Evolutionary conservation across 2,113 vertebrate species (phyloP).

Genomic region (Plestiodon gilberti): DNA sequence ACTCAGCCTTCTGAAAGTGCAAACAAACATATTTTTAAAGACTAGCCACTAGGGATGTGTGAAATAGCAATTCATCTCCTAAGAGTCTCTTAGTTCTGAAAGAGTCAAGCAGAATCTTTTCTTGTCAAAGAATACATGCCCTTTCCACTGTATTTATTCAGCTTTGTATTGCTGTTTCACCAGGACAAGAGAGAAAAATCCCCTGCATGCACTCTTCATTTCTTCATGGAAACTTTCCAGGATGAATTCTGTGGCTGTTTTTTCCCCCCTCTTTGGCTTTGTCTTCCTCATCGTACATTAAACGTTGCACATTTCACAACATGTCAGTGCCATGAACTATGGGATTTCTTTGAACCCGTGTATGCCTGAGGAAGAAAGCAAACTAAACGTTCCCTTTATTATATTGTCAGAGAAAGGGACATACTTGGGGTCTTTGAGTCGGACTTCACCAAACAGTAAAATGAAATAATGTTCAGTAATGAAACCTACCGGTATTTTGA

Average conservation of each 20-base stretch:
- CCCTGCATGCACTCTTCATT: not conserved
- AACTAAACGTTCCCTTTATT: not conserved
- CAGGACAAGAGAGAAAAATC: slow-evolving; percentile 19
- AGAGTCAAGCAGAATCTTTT: not conserved
- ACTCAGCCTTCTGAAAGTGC: not conserved
- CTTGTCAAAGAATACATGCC: not conserved
- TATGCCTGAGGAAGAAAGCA: not conserved
- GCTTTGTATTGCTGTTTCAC: not conserved
- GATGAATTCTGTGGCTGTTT: not conserved
- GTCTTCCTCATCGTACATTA: not conserved
- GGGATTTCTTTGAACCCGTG: not conserved
- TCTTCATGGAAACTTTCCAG: not conserved
- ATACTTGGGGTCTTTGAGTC: not conserved
- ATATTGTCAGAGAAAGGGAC: not conserved
- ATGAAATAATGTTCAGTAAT: not conserved
- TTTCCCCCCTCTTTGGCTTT: not conserved
- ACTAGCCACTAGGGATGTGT: not conserved
- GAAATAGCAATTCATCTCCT: not conserved
- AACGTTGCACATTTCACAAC: not conserved
- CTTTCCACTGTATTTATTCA: slow-evolving; percentile 16
- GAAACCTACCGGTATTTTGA: not conserved
- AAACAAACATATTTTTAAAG: slow-evolving; percentile 26
- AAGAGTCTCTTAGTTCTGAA: not conserved
- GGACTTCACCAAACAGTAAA: not conserved
- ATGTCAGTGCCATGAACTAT: not conserved